phyloP scores from a whole-genome alignment of 2,113 vertebrate genomes.

The Cebidichthys violaceus region DNA sequence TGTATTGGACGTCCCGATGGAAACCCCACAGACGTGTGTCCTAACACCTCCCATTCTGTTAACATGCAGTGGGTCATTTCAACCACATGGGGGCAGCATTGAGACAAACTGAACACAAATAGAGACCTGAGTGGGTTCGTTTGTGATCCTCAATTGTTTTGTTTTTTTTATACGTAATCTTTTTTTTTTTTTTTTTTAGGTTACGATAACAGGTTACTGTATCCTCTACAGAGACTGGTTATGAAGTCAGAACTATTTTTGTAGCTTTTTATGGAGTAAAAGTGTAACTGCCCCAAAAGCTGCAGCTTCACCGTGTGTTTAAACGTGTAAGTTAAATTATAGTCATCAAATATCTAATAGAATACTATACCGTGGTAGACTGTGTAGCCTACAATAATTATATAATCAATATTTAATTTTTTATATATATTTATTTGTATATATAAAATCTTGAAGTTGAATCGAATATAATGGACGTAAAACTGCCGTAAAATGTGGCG shows the following conservation, averaged over 20 bases:
- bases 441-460: not conserved
- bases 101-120: not conserved
- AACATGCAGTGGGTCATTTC: not conserved
- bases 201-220: not conserved
- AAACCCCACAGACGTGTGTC: too few relatives aligned
- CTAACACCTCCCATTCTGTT: too few relatives aligned
- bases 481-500: not conserved
- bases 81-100: conserved; percentile 31
- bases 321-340: too few relatives aligned
- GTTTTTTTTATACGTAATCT: too few relatives aligned
- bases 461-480: not conserved
- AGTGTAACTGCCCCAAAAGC: not conserved
- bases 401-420: too few relatives aligned
- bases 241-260: not conserved
- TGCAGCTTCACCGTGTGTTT: too few relatives aligned
- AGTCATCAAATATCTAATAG: too few relatives aligned
- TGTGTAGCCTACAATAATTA: too few relatives aligned
- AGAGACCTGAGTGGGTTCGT: not conserved
- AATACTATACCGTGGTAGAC: too few relatives aligned
- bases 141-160: not conserved
- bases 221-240: not conserved
- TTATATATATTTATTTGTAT: too few relatives aligned
- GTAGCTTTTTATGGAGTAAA: not conserved
- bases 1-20: too few relatives aligned
- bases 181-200: too few relatives aligned